Percentiles rank a stretch among this genome's conserved stretches.
Conservation (phyloP, 64 coral and sea anemone genomes). For the Montipora foliosa region DNA sequence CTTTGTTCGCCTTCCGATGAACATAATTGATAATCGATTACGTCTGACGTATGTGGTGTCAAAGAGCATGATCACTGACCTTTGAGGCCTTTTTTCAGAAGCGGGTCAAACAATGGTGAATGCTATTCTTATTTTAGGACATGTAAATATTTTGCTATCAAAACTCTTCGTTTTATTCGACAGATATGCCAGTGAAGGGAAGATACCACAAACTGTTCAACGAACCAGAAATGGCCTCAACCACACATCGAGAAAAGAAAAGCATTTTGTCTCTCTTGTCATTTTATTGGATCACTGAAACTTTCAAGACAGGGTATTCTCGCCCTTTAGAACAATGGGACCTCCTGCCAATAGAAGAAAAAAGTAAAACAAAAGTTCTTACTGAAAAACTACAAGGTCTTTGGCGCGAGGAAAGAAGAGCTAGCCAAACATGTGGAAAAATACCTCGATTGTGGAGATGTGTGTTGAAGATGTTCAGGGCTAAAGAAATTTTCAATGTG, state of each 20-base stretch:
- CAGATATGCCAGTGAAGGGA: not conserved
- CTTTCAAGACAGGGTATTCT: conserved; percentile 56
- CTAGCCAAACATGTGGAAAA: not conserved
- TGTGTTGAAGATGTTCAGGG: not conserved
- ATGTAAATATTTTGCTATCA: no score
- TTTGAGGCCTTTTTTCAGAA: no score
- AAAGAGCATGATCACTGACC: no score
- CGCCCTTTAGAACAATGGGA: conserved; percentile 70
- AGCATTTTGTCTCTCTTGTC: conserved; percentile 49
- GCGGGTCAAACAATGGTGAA: no score
- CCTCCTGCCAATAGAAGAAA: conserved; percentile 16
- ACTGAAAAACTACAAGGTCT: not conserved
- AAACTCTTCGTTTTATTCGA: not conserved
- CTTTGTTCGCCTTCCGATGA: no score
- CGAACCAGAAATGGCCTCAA: not conserved
- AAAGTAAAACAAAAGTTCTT: conserved; percentile 2
- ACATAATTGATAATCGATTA: no score
- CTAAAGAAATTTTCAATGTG: not conserved
- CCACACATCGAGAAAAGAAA: not conserved
- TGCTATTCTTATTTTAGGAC: no score
- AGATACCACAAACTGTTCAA: not conserved
- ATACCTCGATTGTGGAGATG: not conserved
- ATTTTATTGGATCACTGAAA: conserved; percentile 77
- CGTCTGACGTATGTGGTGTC: no score
- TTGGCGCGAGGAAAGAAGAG: not conserved